phyloP scores from a whole-genome alignment of 2,113 vertebrate genomes.

The Pavo muticus region DNA sequence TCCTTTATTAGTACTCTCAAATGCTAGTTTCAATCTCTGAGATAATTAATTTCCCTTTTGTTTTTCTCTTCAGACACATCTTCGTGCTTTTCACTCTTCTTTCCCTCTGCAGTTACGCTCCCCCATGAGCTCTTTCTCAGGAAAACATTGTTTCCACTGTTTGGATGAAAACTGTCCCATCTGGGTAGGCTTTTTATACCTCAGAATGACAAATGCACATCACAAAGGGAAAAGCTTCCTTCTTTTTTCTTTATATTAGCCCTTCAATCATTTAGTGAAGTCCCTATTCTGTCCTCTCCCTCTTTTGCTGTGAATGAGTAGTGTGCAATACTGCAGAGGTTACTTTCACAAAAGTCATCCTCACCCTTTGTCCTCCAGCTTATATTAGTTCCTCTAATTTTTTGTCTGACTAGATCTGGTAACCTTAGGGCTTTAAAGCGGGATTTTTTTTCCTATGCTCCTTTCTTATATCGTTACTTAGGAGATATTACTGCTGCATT shows the following conservation, averaged over 20 bases:
- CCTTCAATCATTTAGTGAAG: background rate
- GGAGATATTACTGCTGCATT: background rate
- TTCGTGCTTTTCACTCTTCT: conserved; percentile 10
- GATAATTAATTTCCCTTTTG: conserved; percentile 33
- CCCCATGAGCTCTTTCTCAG: background rate
- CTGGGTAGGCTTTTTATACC: background rate
- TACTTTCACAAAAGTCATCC: background rate
- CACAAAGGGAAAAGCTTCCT: conserved; percentile 13
- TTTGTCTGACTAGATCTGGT: background rate
- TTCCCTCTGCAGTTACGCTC: background rate
- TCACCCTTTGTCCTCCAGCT: conserved; percentile 1
- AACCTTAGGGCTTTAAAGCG: background rate
- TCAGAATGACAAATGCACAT: conserved; percentile 14
- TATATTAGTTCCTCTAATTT: conserved; percentile 25
- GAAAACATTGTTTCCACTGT: conserved; percentile 30
- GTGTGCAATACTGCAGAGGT: background rate
- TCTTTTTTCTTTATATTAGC: background rate
- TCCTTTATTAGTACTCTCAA: conserved; percentile 32
- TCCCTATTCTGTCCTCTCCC: background rate
- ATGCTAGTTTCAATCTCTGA: conserved; percentile 59
- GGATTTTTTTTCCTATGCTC: background rate
- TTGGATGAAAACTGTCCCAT: conserved; percentile 15
- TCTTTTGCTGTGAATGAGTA: background rate
- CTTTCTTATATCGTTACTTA: background rate
- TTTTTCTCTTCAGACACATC: conserved; percentile 21